A percentile compares a stretch with the other conserved stretches of the same genome.
Evolutionary conservation across 2,113 vertebrate genomes (phyloP).

Genomic region (Melanotaenia duboulayi): DNA sequence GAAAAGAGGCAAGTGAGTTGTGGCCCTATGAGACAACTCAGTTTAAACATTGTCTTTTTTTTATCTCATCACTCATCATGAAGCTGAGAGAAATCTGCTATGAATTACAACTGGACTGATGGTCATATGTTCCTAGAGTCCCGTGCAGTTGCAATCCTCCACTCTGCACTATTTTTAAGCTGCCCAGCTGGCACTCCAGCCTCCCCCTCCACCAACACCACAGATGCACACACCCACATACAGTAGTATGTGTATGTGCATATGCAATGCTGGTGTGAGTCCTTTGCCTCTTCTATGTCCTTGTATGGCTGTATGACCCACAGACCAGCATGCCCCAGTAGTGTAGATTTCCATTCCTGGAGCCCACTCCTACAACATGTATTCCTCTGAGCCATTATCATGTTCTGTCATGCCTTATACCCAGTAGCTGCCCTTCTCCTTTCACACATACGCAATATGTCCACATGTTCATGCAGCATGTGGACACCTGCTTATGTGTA

Average conservation of each 20-base stretch:
- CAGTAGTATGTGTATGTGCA: slow-evolving; percentile 52
- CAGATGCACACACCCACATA: slow-evolving; percentile 59
- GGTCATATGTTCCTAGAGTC: slow-evolving; percentile 71
- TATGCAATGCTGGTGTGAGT: slow-evolving; percentile 51
- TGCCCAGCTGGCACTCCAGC: slow-evolving; percentile 69
- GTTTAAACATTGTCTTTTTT: slow-evolving; percentile 47
- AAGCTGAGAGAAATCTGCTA: slow-evolving; percentile 57
- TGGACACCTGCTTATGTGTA: slow-evolving; percentile 45
- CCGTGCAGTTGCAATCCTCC: slow-evolving; percentile 68
- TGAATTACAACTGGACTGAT: slow-evolving; percentile 53
- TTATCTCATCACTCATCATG: slow-evolving; percentile 58
- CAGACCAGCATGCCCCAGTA: slow-evolving; percentile 59
- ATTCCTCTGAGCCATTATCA: slow-evolving; percentile 52
- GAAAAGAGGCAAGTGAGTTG: slow-evolving; percentile 16
- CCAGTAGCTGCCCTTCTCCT: slow-evolving; percentile 1
- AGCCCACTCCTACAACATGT: slow-evolving; percentile 58
- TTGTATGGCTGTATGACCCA: slow-evolving; percentile 79
- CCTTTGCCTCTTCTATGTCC: slow-evolving; percentile 72
- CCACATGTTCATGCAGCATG: slow-evolving; percentile 28
- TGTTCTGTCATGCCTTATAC: slow-evolving; percentile 31
- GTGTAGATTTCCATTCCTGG: slow-evolving; percentile 71
- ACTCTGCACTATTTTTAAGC: slow-evolving; percentile 75
- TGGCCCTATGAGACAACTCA: slow-evolving; percentile 13
- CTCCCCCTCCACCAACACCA: slow-evolving; percentile 20
- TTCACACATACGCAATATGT: slow-evolving; percentile 26